phyloP scores from a whole-genome alignment of 1,140 invertebrate species.

The Drosophila malerkotliana region DNA sequence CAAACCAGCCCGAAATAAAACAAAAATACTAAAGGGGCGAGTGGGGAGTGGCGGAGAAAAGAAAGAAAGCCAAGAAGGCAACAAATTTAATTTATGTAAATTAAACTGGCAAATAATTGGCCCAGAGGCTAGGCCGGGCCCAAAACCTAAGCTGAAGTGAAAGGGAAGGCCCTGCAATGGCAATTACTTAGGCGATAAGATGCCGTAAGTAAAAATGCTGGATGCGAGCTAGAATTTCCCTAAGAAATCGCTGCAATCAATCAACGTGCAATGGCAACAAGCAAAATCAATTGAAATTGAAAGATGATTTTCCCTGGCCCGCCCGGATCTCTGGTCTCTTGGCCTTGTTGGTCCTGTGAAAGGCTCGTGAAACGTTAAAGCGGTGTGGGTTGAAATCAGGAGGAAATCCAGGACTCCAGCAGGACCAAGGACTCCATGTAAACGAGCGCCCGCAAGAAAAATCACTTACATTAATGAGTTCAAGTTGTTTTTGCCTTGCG shows the following conservation, averaged over 20 bases:
- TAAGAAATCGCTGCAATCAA: conserved; percentile 79
- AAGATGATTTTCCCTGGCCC: conserved; percentile 70
- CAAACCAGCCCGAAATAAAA: conserved; percentile 37
- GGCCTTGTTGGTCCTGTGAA: background rate
- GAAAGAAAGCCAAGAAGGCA: conserved; percentile 28
- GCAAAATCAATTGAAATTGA: conserved; percentile 82
- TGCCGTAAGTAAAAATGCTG: conserved; percentile 45
- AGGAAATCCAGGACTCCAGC: background rate
- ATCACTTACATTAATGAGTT: conserved; percentile 82
- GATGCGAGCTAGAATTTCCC: conserved; percentile 62
- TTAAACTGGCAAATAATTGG: conserved; percentile 74
- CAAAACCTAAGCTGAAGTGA: background rate
- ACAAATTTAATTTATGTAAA: conserved; percentile 70
- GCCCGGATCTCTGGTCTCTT: conserved; percentile 8
- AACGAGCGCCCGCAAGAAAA: conserved; percentile 73
- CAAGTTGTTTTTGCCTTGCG: conserved; percentile 73
- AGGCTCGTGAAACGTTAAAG: background rate
- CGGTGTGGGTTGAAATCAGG: background rate
- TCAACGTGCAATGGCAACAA: conserved; percentile 77
- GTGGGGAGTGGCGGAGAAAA: background rate
- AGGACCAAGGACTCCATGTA: conserved; percentile 17
- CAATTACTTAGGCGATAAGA: conserved; percentile 75
- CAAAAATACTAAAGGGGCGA: background rate
- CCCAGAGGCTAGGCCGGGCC: conserved; percentile 10
- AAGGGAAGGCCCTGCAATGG: conserved; percentile 36